Base-by-base conservation (phyloP, 2,113 vertebrate genomes). In the Mormyrus iriodes region DNA sequence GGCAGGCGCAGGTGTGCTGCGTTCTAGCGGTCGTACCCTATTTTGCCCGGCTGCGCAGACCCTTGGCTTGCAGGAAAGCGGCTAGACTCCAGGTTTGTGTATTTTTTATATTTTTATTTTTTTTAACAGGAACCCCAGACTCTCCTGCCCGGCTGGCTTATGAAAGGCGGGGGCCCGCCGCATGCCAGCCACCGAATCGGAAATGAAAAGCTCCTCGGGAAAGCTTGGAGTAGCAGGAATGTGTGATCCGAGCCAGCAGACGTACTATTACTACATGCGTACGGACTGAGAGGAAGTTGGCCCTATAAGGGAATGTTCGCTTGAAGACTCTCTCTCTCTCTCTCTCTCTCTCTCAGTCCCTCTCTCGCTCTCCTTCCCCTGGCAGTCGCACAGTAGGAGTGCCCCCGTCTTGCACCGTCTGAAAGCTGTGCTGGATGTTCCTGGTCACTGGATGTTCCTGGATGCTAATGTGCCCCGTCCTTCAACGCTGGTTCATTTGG, bases 151-250 rank as follows among this genome's bases (percentile, higher is more conserved):
- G 95, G 95, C 95, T 96, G 31, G 27, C 95, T 96, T 96, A 95
- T 96, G 95, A 96, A 95, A 97, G 95, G 95, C 94, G 94, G 93
- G 93, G 93, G 93, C 93, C 95, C 95, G 95, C 95, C 96, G 94
- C 94, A 95, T 95, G 96, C 96, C 95, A 96, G 96, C 96, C 97
- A 95, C 96, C 95, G 94, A 96, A 97, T 96, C 95, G 97, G 98
- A 98, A 99, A 98, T 98, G 97, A 97, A 97, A 97, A 96, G 95
- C 96, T 98, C 96, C 95, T 95, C 96, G 95, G 96, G 96, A 97
- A 97, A 97, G 95, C 93, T 93, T 91, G 91, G 92, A 94, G 93
- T 89, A 89, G 96, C 2, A 97, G 96, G 97, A 98, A 98, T 98
- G 97, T 91, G 93, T 89, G 93, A 88, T 92, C 91, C 79, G 92